Base-by-base conservation (phyloP, 2,797 vertebrate genomes). In the Microctenopoma steveboyesi region DNA sequence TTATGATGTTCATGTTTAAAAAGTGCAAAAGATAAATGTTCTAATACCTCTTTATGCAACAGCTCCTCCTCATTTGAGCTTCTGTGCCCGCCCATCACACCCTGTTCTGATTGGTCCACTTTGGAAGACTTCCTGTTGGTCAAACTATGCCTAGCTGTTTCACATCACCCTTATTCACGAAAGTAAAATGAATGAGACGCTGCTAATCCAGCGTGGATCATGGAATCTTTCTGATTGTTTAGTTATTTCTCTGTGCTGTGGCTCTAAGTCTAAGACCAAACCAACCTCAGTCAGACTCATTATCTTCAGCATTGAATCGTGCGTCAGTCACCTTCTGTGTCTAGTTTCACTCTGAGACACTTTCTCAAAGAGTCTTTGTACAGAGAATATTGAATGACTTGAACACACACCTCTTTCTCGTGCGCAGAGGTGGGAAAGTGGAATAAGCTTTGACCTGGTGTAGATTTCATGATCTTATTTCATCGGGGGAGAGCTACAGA, bases 321-420 rank as follows among this genome's bases (percentile, higher is more conserved):
- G 7, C 42, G 37, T 50, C 64, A 57, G 18, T 60, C 33, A 33
- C 53, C 30, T 40, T 52, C 15, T 25, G 55, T 48, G 35, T 81
- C 63, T 12, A 3, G 64, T 77, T 76, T 69, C 73, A 28, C 35
- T 15, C 48, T 39, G 42, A 66, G 45, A 48, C 27, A 35, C 16
- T 14, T 22, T 9, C 30, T 71, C 10, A 79, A 63, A 56, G 27
- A 53, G 11, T 48, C 61, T 74, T 60, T 76, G 69, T 76, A 50
- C 18, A 30, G 53, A 30, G 18, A 25, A 12, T 52, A 35, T 27
- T 40, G 42, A 43, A 18, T 35, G 33, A 35, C 60, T 64, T 16
- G 52, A 54, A 14, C n/a, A 1, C 15, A 7, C 13, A 42, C 0
- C 0, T 13, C 56, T 0, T 39, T n/a, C 25, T 25, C 8, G 30